These are phyloP conservation scores for Arnoldichthys spilopterus DNA, from an alignment of 2,797 vertebrate species.

Conservation along the genomic window DNA sequence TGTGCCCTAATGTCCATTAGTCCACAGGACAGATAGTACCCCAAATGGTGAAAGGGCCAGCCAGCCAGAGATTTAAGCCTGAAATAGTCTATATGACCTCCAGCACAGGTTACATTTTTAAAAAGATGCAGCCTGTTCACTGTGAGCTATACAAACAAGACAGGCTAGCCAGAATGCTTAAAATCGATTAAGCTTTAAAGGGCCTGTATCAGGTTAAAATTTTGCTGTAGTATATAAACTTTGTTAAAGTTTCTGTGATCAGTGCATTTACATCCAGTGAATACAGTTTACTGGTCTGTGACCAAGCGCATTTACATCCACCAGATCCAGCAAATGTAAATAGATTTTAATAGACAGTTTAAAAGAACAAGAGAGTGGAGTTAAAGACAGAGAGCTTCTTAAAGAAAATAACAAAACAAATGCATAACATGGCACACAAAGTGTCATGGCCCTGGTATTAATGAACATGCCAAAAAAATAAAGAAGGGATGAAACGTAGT, in stretches of 20 bases:
- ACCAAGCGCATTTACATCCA: too few species aligned
- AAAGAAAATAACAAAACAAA: background rate
- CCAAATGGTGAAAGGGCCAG: background rate
- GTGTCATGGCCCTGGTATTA: background rate
- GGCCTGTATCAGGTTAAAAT: background rate
- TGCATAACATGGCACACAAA: background rate
- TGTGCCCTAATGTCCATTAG: background rate
- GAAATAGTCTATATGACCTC: background rate
- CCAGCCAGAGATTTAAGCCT: background rate
- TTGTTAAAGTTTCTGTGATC: too few species aligned
- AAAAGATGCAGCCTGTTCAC: background rate
- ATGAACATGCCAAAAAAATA: background rate
- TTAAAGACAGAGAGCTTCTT: background rate
- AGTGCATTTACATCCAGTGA: too few species aligned
- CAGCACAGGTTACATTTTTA: background rate
- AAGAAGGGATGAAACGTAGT: background rate
- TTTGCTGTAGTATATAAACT: too few species aligned
- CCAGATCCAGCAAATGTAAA: too few species aligned
- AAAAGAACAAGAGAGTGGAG: background rate
- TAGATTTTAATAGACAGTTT: background rate
- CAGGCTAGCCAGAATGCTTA: background rate
- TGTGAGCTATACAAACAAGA: background rate
- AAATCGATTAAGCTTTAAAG: background rate
- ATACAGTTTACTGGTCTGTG: too few species aligned
- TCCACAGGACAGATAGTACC: constrained; percentile 5